Percentiles rank a stretch among this genome's conserved stretches.
Evolutionary conservation across 2,888 invertebrate species (phyloP).

Genomic region (Drosophila hamatofila): DNA sequence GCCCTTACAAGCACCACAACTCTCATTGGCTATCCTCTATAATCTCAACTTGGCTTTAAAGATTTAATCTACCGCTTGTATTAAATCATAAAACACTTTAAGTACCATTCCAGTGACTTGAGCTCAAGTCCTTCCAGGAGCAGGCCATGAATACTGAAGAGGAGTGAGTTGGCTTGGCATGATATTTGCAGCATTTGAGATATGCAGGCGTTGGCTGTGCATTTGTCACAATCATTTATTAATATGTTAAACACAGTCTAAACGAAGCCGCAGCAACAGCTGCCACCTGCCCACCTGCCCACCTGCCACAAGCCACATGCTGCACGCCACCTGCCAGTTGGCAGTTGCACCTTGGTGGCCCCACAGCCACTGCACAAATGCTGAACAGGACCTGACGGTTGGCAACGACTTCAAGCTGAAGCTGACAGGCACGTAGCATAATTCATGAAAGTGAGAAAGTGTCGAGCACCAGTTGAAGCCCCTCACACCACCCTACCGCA

Average conservation of each 20-base stretch:
- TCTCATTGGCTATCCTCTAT: neutral
- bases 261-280: constrained; percentile 64
- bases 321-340: constrained; percentile 23
- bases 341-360: constrained; percentile 41
- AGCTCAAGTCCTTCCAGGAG: constrained; percentile 1
- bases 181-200: constrained; percentile 47
- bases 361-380: constrained; percentile 39
- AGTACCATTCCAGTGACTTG: neutral
- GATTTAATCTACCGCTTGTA: neutral
- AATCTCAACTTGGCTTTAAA: neutral
- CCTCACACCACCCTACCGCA: neutral
- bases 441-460: constrained; percentile 69
- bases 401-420: constrained; percentile 47
- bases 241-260: constrained; percentile 72
- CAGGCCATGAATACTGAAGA: constrained; percentile 21
- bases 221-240: constrained; percentile 79
- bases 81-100: constrained; percentile 31
- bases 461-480: constrained; percentile 50
- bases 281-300: constrained; percentile 32
- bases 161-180: constrained; percentile 28
- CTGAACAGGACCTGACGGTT: constrained; percentile 23
- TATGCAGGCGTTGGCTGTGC: constrained; percentile 52
- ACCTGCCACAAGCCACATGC: constrained; percentile 17
- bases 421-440: constrained; percentile 72
- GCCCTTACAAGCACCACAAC: neutral